Conservation (phyloP, 2,888 invertebrate genomes). For the Metallyticus violacea region DNA sequence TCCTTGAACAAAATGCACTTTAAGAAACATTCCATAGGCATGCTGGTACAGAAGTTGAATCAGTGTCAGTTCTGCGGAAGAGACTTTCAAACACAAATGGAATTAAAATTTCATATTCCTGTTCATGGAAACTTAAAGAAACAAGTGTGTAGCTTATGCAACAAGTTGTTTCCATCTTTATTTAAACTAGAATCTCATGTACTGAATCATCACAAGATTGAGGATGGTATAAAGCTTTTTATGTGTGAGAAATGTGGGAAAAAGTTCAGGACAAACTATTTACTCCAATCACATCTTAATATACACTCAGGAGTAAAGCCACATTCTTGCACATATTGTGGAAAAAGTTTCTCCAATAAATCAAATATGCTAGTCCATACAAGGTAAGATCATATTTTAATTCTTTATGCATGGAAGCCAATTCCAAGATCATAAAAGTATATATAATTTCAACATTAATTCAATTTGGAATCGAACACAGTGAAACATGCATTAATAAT, state of each 20-base stretch:
- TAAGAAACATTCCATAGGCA: not conserved
- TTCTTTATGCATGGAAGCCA: no score
- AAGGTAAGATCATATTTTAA: not conserved
- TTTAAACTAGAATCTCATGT: not conserved
- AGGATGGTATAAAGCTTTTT: not conserved
- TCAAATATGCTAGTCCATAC: not conserved
- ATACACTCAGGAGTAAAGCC: not conserved
- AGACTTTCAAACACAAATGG: not conserved
- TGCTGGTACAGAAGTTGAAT: not conserved
- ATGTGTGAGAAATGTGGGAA: not conserved
- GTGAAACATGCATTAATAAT: no score
- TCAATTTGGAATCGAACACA: no score
- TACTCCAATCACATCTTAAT: not conserved
- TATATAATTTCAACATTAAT: no score
- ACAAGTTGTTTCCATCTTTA: not conserved
- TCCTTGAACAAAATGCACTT: not conserved
- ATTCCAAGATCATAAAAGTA: no score
- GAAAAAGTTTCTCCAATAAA: not conserved
- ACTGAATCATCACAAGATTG: not conserved
- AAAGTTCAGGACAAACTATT: not conserved
- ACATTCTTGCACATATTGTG: not conserved
- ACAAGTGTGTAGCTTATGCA: not conserved
- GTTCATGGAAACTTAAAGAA: not conserved
- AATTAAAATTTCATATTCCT: not conserved
- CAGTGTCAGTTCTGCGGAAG: not conserved